Percentiles rank a stretch among this genome's conserved stretches.
Conservation (phyloP, 2,888 invertebrate genomes). For the Venustoraphidia nigricollis region DNA sequence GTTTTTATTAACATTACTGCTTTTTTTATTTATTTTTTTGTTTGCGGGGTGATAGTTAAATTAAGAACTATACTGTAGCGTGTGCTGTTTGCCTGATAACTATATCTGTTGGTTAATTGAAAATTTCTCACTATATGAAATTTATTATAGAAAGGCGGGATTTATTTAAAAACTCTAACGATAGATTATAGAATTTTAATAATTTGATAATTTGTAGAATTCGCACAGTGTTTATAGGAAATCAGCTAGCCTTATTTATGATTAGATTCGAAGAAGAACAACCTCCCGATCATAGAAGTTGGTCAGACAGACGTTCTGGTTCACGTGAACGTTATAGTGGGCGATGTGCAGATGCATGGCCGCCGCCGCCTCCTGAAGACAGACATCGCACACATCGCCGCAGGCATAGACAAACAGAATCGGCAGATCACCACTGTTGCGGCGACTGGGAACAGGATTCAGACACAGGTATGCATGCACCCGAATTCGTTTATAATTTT, state of each 20-base stretch:
- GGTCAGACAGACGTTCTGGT: conserved; percentile 25
- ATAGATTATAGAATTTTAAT: no score
- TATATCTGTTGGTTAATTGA: no score
- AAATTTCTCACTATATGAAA: no score
- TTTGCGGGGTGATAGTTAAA: no score
- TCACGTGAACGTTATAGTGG: conserved; percentile 25
- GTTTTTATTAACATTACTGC: no score
- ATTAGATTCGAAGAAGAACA: conserved; percentile 19
- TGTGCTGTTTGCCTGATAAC: no score
- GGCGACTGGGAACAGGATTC: conserved; percentile 36
- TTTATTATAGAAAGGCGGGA: no score
- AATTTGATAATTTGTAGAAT: no score
- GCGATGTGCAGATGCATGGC: conserved; percentile 19
- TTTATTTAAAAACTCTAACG: no score
- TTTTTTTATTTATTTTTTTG: no score
- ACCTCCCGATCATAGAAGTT: conserved; percentile 14
- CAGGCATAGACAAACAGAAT: conserved; percentile 11
- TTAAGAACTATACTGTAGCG: no score
- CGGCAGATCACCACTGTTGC: conserved; percentile 27
- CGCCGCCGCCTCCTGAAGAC: not conserved
- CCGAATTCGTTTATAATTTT: no score
- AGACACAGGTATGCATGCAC: conserved; percentile 25
- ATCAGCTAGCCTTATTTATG: not conserved
- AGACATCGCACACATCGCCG: conserved; percentile 24
- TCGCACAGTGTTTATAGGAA: not conserved